Evolutionary conservation across 2,888 invertebrate species (phyloP).

Genomic region (Amaurobius ferox): DNA sequence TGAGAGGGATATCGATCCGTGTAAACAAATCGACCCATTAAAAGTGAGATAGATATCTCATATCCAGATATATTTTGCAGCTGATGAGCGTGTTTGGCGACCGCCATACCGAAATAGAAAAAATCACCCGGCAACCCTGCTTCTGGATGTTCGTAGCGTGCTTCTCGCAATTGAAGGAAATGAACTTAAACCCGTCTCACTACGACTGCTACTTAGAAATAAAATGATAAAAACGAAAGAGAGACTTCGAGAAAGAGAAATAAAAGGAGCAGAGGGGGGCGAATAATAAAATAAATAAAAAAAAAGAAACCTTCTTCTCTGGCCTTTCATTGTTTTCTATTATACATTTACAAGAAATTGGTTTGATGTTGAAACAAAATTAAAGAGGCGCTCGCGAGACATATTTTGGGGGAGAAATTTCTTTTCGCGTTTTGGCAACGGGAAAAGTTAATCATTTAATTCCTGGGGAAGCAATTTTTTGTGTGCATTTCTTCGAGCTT

Average conservation of each 20-base stretch:
- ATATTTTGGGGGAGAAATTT: conserved; percentile 65
- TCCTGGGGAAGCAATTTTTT: conserved; percentile 51
- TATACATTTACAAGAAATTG: conserved; percentile 72
- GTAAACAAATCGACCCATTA: no score
- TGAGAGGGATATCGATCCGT: no score
- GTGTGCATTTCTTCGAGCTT: conserved; percentile 13
- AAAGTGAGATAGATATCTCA: no score
- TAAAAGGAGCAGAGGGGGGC: conserved; percentile 12
- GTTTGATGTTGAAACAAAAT: conserved; percentile 72
- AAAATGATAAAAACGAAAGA: conserved; percentile 40
- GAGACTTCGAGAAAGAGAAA: conserved; percentile 14
- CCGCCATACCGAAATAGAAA: conserved; percentile 23
- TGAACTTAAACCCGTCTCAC: conserved; percentile 72
- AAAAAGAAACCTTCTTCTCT: conserved; percentile 23
- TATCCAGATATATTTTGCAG: no score
- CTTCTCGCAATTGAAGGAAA: conserved; percentile 69
- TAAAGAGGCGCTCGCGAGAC: conserved; percentile 62
- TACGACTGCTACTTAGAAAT: conserved; percentile 70
- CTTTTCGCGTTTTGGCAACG: conserved; percentile 63
- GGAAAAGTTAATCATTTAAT: conserved; percentile 72
- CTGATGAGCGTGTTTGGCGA: no score
- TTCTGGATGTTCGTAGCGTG: conserved; percentile 63
- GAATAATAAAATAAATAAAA: conserved; percentile 9
- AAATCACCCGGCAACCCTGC: conserved; percentile 43
- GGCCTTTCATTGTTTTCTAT: conserved; percentile 71